Conservation (phyloP, 2,888 invertebrate species). For the Acronicta leporina region DNA sequence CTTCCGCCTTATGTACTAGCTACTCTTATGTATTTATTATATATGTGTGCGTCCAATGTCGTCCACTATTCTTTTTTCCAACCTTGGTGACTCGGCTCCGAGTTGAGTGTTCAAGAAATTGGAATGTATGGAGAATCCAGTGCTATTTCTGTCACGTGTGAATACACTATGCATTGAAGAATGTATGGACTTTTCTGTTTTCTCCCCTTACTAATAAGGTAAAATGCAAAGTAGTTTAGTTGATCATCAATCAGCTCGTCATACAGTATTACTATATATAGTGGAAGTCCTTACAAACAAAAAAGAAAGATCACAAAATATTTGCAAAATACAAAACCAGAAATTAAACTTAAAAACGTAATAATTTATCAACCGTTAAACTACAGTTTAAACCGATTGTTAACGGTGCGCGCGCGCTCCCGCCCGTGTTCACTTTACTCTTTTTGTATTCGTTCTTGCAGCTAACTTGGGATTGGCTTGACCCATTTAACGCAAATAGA, state of each 20-base stretch:
- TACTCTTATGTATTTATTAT: constrained; percentile 65
- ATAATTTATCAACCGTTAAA: constrained; percentile 28
- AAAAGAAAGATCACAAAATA: no score
- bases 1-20: constrained; percentile 78
- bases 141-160: constrained; percentile 2
- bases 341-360: background rate
- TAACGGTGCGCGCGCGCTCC: constrained; percentile 45
- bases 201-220: no score
- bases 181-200: background rate
- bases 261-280: no score
- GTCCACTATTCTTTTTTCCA: constrained; percentile 79
- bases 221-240: no score
- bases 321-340: no score
- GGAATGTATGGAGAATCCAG: constrained; percentile 30
- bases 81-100: constrained; percentile 66
- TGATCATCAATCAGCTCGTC: no score
- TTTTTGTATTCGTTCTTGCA: constrained; percentile 88
- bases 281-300: no score
- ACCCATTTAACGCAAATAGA: constrained; percentile 87
- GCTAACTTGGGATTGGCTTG: constrained; percentile 86
- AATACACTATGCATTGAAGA: background rate
- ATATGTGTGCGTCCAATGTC: constrained; percentile 76
- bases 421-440: constrained; percentile 79
- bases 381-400: constrained; percentile 30
- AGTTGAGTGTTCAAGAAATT: constrained; percentile 29